Percentiles rank a stretch among this genome's conserved stretches.
Conservation (phyloP, 2,888 invertebrate genomes). For the Pristionchus entomophagus region DNA sequence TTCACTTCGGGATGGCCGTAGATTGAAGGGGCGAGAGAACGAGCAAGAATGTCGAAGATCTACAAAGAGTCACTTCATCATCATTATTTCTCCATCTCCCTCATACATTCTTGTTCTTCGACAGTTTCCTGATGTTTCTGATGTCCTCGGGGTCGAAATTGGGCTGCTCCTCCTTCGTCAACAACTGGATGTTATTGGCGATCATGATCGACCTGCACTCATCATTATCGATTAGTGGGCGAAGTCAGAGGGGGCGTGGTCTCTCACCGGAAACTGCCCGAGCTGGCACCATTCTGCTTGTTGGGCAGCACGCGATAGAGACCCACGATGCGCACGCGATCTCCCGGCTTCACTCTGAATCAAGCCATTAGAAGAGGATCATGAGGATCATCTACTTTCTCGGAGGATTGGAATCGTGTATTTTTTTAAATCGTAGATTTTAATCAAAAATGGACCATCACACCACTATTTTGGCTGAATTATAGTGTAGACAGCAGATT, state of each 20-base stretch:
- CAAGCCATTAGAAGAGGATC: too few species aligned
- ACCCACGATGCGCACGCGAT: slow-evolving; percentile 95
- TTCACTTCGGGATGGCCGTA: slow-evolving; percentile 97
- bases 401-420: too few species aligned
- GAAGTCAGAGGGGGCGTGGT: background rate
- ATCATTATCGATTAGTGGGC: slow-evolving; percentile 6
- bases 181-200: slow-evolving; percentile 90
- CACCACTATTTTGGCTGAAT: too few species aligned
- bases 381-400: background rate
- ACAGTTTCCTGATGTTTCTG: slow-evolving; percentile 87
- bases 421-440: too few species aligned
- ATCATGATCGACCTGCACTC: slow-evolving; percentile 88
- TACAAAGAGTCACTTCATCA: slow-evolving; percentile 75
- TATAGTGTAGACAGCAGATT: too few species aligned
- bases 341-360: slow-evolving; percentile 87
- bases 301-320: slow-evolving; percentile 93
- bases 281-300: slow-evolving; percentile 83
- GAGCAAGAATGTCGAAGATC: slow-evolving; percentile 87
- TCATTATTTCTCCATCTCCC: background rate
- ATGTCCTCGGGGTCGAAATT: slow-evolving; percentile 89
- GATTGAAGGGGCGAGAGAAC: slow-evolving; percentile 96
- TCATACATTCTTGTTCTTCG: slow-evolving; percentile 75
- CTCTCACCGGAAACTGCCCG: slow-evolving; percentile 68
- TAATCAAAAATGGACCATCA: too few species aligned
- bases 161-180: slow-evolving; percentile 87